Percentiles rank a stretch among this genome's conserved stretches.
phyloP scores from a whole-genome alignment of 2,888 invertebrate species.

The Phlogophora meticulosa region DNA sequence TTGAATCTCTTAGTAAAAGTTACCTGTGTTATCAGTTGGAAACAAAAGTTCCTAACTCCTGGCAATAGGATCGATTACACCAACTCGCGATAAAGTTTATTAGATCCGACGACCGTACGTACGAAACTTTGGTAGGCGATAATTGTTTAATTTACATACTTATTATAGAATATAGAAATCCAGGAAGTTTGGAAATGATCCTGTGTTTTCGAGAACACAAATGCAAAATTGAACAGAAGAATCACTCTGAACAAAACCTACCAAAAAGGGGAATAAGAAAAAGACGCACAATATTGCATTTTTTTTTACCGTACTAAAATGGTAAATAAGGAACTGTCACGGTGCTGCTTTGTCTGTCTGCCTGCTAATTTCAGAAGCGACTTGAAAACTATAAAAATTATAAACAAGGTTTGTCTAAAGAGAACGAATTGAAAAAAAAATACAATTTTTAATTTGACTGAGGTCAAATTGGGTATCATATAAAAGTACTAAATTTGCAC shows the following conservation, averaged over 20 bases:
- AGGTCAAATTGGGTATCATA: no score
- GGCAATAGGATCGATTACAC: constrained; percentile 20
- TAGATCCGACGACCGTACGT: constrained; percentile 1
- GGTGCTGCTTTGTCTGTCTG: no score
- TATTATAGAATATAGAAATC: constrained; percentile 16
- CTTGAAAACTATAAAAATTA: no score
- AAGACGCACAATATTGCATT: no score
- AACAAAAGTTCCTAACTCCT: constrained; percentile 40
- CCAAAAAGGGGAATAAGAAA: no score
- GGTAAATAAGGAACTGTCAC: no score
- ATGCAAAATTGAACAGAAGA: not conserved
- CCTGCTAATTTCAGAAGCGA: no score
- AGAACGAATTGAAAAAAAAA: no score
- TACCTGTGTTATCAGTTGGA: constrained; percentile 24
- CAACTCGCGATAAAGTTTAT: constrained; percentile 19
- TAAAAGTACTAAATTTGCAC: no score
- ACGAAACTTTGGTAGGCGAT: constrained; percentile 35
- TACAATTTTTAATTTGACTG: no score
- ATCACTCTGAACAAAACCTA: not conserved
- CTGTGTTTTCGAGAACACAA: not conserved
- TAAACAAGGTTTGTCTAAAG: no score
- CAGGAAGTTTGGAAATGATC: constrained; percentile 31
- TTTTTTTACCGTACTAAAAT: no score
- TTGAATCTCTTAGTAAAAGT: constrained; percentile 7
- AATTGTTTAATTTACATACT: constrained; percentile 50